phyloP scores from a whole-genome alignment of 2,888 invertebrate genomes.

The Quadriops clusia region DNA sequence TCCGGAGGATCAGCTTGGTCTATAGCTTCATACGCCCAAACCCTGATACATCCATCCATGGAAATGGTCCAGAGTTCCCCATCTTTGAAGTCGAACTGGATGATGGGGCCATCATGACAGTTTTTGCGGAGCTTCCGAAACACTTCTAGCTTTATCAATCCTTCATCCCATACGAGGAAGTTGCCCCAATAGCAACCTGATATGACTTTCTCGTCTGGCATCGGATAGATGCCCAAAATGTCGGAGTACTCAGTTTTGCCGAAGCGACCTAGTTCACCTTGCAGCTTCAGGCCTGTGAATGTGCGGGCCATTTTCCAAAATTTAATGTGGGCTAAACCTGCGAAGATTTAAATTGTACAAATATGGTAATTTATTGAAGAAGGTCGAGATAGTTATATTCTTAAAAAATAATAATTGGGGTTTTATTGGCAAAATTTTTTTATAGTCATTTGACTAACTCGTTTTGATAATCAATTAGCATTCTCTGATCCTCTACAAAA shows the following conservation, averaged over 20 bases:
- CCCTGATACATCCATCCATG: slow-evolving; percentile 64
- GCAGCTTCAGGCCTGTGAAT: slow-evolving; percentile 81
- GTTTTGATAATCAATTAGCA: no score
- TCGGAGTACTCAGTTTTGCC: slow-evolving; percentile 89
- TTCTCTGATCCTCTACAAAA: no score
- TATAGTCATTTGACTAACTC: no score
- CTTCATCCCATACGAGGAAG: slow-evolving; percentile 82
- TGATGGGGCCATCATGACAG: slow-evolving; percentile 66
- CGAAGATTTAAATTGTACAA: slow-evolving; percentile 16
- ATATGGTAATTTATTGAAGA: no score
- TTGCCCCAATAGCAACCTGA: slow-evolving; percentile 89
- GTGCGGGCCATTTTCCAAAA: slow-evolving; percentile 91
- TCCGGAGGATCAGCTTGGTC: slow-evolving; percentile 76
- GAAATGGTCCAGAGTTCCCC: slow-evolving; percentile 39
- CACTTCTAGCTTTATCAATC: slow-evolving; percentile 75
- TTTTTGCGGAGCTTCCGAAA: slow-evolving; percentile 55
- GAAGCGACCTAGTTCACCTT: slow-evolving; percentile 80
- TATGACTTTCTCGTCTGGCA: slow-evolving; percentile 81
- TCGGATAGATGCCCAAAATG: slow-evolving; percentile 69
- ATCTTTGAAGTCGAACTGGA: slow-evolving; percentile 42
- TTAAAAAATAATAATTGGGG: no score
- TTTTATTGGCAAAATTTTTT: no score
- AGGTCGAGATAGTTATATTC: no score
- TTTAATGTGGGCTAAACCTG: slow-evolving; percentile 66
- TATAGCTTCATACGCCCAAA: slow-evolving; percentile 89